phyloP scores from a whole-genome alignment of 2,888 invertebrate species.

The Agrotis clavis region DNA sequence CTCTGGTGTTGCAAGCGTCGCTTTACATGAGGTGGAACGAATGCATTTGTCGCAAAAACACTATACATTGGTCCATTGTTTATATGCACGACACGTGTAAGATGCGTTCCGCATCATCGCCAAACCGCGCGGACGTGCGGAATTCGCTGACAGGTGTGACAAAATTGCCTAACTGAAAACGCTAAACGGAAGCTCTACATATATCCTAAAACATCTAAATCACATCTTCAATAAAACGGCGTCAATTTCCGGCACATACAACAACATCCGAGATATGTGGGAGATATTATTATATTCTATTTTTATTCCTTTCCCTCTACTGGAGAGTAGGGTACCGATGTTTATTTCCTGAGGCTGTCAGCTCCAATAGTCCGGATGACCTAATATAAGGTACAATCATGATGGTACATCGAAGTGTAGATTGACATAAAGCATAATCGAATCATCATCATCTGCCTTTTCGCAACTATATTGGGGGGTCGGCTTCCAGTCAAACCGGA shows the following conservation, averaged over 20 bases:
- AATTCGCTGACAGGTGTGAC: too few species aligned
- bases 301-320: constrained; percentile 1
- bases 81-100: too few species aligned
- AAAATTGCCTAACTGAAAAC: background rate
- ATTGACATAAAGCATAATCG: too few species aligned
- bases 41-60: too few species aligned
- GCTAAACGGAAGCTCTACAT: background rate
- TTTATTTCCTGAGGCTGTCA: constrained; percentile 26
- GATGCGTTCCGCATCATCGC: too few species aligned
- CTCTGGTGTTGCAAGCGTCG: too few species aligned
- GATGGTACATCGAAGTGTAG: background rate
- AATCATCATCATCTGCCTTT: too few species aligned
- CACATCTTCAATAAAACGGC: constrained; percentile 5
- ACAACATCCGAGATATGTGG: background rate
- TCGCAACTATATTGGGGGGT: too few species aligned
- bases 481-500: too few species aligned
- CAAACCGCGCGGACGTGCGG: too few species aligned
- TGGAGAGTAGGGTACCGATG: constrained; percentile 31
- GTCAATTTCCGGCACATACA: constrained; percentile 13
- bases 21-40: too few species aligned
- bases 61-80: too few species aligned
- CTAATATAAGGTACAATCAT: background rate
- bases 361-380: constrained; percentile 11
- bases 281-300: constrained; percentile 33
- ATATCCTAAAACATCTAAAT: background rate